A percentile compares a stretch with the other conserved stretches of the same genome.
Evolutionary conservation across 2,797 vertebrate genomes (phyloP).

Genomic region (Poliocrania exsul): DNA sequence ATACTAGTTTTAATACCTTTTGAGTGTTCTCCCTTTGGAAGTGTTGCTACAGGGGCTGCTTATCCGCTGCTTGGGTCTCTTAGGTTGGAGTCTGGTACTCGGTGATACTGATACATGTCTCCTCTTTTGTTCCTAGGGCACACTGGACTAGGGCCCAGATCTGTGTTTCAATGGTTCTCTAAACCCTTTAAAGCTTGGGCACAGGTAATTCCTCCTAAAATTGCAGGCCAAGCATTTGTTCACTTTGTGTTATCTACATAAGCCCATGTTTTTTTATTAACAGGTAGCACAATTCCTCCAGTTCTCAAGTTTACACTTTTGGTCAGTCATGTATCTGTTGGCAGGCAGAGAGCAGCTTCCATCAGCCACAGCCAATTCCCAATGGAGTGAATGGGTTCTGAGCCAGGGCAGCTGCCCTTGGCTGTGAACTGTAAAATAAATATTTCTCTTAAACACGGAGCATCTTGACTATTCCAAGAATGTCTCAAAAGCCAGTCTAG

Average conservation of each 20-base stretch:
- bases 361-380: background rate
- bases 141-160: background rate
- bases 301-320: constrained; percentile 11
- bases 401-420: constrained; percentile 62
- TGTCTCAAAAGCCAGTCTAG: constrained; percentile 8
- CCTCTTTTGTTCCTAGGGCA: background rate
- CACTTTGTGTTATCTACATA: background rate
- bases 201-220: constrained; percentile 7
- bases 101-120: fast-evolving
- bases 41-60: background rate
- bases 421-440: constrained; percentile 55
- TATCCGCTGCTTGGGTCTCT: background rate
- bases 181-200: background rate
- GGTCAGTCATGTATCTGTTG: background rate
- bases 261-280: background rate
- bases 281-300: background rate
- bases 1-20: background rate
- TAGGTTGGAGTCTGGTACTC: background rate
- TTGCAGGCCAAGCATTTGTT: background rate
- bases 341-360: background rate
- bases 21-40: background rate
- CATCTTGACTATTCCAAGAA: constrained; percentile 52
- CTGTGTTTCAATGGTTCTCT: background rate
- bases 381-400: background rate
- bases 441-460: constrained; percentile 1